Evolutionary conservation across 1,140 invertebrate genomes (phyloP).

Genomic region (Potamilus streckersoni): DNA sequence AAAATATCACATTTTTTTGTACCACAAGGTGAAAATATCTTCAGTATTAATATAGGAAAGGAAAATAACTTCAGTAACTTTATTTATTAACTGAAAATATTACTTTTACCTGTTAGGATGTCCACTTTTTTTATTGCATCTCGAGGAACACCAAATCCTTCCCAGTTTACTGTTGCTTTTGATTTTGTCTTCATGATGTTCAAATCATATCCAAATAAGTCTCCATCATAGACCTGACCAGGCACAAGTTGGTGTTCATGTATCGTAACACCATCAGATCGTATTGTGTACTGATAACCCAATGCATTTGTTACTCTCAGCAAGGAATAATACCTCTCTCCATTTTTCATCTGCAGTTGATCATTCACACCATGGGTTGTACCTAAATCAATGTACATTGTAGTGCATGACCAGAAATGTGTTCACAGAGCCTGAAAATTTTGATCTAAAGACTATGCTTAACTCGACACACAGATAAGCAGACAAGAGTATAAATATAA

Average conservation of each 20-base stretch:
- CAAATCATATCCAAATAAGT: conserved; percentile 38
- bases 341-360: conserved; percentile 26
- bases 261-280: conserved; percentile 42
- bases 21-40: too few species aligned
- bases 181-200: conserved; percentile 18
- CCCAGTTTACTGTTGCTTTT: conserved; percentile 41
- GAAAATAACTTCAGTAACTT: too few species aligned
- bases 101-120: not conserved
- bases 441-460: too few species aligned
- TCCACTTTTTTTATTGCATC: not conserved
- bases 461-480: too few species aligned
- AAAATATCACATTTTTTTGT: too few species aligned
- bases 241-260: conserved; percentile 34
- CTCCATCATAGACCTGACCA: conserved; percentile 42
- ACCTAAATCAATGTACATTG: conserved; percentile 16
- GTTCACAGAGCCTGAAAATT: too few species aligned
- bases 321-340: conserved; percentile 36
- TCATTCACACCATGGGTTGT: conserved; percentile 33
- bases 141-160: conserved; percentile 34
- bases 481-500: too few species aligned
- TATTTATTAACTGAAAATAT: too few species aligned
- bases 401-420: too few species aligned
- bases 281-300: conserved; percentile 29
- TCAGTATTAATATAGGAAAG: too few species aligned
- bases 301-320: conserved; percentile 34